Percentiles rank a stretch among this genome's conserved stretches.
Conservation (phyloP, 2,888 invertebrate species). For the Zygaena filipendulae region DNA sequence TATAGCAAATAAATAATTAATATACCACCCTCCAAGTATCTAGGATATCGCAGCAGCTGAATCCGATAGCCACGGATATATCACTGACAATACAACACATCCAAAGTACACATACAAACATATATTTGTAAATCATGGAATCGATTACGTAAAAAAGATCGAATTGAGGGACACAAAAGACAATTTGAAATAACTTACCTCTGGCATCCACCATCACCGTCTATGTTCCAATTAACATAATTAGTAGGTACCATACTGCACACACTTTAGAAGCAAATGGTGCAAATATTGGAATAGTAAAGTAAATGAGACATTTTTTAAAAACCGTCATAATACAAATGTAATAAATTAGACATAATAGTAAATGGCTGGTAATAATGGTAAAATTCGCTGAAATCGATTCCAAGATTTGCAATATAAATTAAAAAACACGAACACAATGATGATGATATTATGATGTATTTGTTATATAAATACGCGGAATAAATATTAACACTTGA, state of each 20-base stretch:
- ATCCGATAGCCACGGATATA: conserved; percentile 12
- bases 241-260: conserved; percentile 52
- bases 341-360: too few species aligned
- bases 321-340: too few species aligned
- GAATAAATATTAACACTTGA: too few species aligned
- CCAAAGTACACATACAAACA: conserved; percentile 31
- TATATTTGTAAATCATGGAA: conserved; percentile 44
- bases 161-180: conserved; percentile 16
- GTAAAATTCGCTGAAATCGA: too few species aligned
- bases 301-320: too few species aligned
- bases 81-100: conserved; percentile 23
- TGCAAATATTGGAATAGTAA: background rate
- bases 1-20: too few species aligned
- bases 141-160: conserved; percentile 42
- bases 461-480: too few species aligned
- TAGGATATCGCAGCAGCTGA: conserved; percentile 19
- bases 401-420: conserved; percentile 49
- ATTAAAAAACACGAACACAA: too few species aligned
- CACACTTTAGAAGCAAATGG: conserved; percentile 6
- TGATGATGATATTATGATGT: too few species aligned
- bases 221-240: conserved; percentile 20
- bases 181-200: conserved; percentile 50
- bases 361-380: too few species aligned
- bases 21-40: conserved; percentile 64
- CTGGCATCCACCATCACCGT: conserved; percentile 22